Evolutionary conservation across 2,888 invertebrate species (phyloP).

Genomic region (Lasioglossum morio): DNA sequence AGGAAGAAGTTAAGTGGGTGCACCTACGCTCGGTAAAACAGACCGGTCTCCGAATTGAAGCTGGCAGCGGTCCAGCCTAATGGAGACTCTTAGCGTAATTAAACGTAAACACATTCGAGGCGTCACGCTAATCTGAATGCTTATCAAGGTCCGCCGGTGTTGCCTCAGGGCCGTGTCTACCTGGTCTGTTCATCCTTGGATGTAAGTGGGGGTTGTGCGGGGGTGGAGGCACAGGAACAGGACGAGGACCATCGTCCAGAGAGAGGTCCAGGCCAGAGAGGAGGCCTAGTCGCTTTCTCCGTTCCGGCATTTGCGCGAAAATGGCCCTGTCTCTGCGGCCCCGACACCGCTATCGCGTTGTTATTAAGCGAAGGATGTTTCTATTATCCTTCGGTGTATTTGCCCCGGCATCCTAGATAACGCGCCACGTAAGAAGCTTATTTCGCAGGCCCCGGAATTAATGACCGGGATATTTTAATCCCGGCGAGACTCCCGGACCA

Average conservation of each 20-base stretch:
- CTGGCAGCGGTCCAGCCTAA: conserved; percentile 84
- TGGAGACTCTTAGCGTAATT: conserved; percentile 85
- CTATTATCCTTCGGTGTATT: conserved; percentile 63
- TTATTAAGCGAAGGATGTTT: conserved; percentile 63
- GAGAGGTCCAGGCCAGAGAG: background rate
- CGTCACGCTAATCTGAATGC: conserved; percentile 84
- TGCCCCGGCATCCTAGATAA: conserved; percentile 39
- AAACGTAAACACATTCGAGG: conserved; percentile 84
- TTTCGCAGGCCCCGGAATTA: conserved; percentile 39
- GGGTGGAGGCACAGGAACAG: background rate
- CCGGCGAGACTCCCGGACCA: background rate
- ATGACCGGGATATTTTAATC: conserved; percentile 41
- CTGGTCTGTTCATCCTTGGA: conserved; percentile 76
- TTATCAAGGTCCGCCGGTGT: conserved; percentile 82
- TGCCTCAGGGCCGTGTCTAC: conserved; percentile 79
- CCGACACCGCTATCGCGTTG: conserved; percentile 41
- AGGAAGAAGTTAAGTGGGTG: conserved; percentile 79
- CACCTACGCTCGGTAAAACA: conserved; percentile 80
- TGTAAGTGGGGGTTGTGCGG: conserved; percentile 41
- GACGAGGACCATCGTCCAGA: background rate
- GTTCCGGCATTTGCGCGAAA: conserved; percentile 53
- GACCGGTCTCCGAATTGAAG: conserved; percentile 76
- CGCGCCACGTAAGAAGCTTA: conserved; percentile 58
- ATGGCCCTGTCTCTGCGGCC: conserved; percentile 45
- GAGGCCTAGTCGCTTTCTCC: conserved; percentile 36